Conservation (phyloP, 2,888 invertebrate species). For the Mechanitis mazaeus region DNA sequence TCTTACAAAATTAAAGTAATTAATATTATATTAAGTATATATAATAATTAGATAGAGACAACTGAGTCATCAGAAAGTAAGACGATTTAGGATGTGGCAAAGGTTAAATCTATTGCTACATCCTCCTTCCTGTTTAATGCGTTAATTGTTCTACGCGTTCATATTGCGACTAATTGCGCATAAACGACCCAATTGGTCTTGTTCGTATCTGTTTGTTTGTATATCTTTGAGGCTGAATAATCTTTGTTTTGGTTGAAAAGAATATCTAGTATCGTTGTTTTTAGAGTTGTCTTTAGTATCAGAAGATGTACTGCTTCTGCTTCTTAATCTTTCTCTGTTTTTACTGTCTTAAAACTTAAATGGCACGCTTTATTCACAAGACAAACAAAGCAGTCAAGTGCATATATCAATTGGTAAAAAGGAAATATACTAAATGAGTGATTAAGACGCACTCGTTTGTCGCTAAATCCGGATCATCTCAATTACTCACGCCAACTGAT, state of each 20-base stretch:
- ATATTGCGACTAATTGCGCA: conserved; percentile 35
- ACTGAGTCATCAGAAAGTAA: conserved; percentile 45
- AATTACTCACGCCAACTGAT: neutral
- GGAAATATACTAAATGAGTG: conserved; percentile 72
- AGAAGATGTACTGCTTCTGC: too few relatives aligned
- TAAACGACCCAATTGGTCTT: conserved; percentile 32
- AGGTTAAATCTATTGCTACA: conserved; percentile 73
- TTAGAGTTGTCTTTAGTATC: too few relatives aligned
- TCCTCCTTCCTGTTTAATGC: conserved; percentile 71
- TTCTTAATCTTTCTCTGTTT: too few relatives aligned
- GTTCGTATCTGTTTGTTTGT: conserved; percentile 11
- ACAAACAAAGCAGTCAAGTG: conserved; percentile 44
- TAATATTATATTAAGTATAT: neutral
- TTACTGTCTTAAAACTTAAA: too few relatives aligned
- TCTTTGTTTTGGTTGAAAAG: neutral
- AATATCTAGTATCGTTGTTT: neutral
- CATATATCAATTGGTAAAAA: conserved; percentile 66
- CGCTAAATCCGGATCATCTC: conserved; percentile 13
- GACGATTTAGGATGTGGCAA: conserved; percentile 66
- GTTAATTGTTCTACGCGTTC: conserved; percentile 59
- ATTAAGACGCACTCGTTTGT: conserved; percentile 43
- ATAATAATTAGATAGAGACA: neutral
- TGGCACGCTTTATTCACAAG: conserved; percentile 10
- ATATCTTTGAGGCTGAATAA: conserved; percentile 1
- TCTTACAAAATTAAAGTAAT: neutral